Evolutionary conservation across 1,140 invertebrate species (phyloP).

Genomic region (silkworm (Bombyx mori)): ASM3026992v2 NC_085117.1:14762501-14763000

Average conservation of each 20-base stretch:
- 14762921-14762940: slow-evolving; percentile 87
- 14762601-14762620: slow-evolving; percentile 80
- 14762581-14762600: slow-evolving; percentile 87
- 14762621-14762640: slow-evolving; percentile 82
- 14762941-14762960: slow-evolving; percentile 77
- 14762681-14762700: slow-evolving; percentile 77
- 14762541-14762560: slow-evolving; percentile 83
- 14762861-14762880: slow-evolving; percentile 87
- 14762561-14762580: slow-evolving; percentile 87
- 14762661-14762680: slow-evolving; percentile 78
- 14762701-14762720: slow-evolving; percentile 78
- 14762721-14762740: slow-evolving; percentile 78
- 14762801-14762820: slow-evolving; percentile 88
- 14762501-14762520: slow-evolving; percentile 83
- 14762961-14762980: slow-evolving; percentile 85
- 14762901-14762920: slow-evolving; percentile 82
- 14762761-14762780: slow-evolving; percentile 93
- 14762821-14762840: slow-evolving; percentile 79
- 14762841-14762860: slow-evolving; percentile 79
- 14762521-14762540: slow-evolving; percentile 86
- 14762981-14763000: slow-evolving; percentile 85
- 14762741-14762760: slow-evolving; percentile 85
- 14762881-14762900: slow-evolving; percentile 84
- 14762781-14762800: slow-evolving; percentile 81
- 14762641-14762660: slow-evolving; percentile 91